Evolutionary conservation across 2,797 vertebrate species (phyloP).

Genomic region (Propithecus deckenii): DNA sequence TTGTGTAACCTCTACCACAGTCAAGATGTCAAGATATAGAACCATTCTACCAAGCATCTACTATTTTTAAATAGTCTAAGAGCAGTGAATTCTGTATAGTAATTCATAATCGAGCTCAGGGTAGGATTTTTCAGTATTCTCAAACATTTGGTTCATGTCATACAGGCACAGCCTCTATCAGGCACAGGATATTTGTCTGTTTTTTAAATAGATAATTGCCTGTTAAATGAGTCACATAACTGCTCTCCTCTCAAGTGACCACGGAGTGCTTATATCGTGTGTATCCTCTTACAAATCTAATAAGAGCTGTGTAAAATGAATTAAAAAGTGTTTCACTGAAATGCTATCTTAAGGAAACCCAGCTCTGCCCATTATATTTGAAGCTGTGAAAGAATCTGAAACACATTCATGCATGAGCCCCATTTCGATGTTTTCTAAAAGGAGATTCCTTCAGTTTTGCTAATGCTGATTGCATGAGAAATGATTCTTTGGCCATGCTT

Average conservation of each 20-base stretch:
- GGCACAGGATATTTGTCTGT: slow-evolving; percentile 76
- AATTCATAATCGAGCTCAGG: background rate
- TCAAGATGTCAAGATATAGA: background rate
- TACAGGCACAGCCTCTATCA: slow-evolving; percentile 57
- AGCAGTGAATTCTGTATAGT: background rate
- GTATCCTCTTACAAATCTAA: slow-evolving; percentile 80
- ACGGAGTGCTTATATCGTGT: slow-evolving; percentile 65
- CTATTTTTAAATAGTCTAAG: background rate
- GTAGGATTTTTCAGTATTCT: background rate
- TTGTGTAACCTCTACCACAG: background rate
- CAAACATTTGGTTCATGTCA: slow-evolving; percentile 59
- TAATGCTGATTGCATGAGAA: slow-evolving; percentile 23
- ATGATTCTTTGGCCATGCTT: background rate
- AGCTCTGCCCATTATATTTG: slow-evolving; percentile 55
- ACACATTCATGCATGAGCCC: background rate
- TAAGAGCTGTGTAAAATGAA: slow-evolving; percentile 80
- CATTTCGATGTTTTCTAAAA: slow-evolving; percentile 31
- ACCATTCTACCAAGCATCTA: background rate
- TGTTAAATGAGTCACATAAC: slow-evolving; percentile 78
- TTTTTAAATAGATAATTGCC: slow-evolving; percentile 79
- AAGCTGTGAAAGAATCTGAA: slow-evolving; percentile 58
- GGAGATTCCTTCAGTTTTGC: background rate
- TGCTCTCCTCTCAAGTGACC: slow-evolving; percentile 74
- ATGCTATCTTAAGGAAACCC: slow-evolving; percentile 55
- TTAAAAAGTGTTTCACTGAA: slow-evolving; percentile 75